Conservation (phyloP, 1,140 invertebrate species). For the Drosophila sp. region DNA sequence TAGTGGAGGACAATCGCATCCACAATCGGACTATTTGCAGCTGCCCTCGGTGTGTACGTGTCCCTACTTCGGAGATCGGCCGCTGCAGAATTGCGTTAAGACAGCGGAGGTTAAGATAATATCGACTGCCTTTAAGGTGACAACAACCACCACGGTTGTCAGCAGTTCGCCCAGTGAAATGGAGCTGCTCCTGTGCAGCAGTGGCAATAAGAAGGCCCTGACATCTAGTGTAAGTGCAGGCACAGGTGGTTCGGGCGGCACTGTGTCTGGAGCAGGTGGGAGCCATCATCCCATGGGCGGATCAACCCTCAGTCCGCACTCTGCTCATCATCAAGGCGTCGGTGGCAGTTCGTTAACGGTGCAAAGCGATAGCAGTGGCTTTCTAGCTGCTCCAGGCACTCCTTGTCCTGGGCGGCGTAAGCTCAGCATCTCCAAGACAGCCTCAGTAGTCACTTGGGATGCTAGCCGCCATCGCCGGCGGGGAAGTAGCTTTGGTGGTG, state of each 20-base stretch:
- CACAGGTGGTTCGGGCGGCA: constrained; percentile 11
- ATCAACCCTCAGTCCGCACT: constrained; percentile 49
- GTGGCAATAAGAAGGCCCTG: constrained; percentile 42
- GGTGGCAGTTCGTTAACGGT: constrained; percentile 52
- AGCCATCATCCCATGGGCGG: neutral
- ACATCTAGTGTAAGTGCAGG: constrained; percentile 59
- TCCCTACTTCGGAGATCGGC: constrained; percentile 89
- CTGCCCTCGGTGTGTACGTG: constrained; percentile 90
- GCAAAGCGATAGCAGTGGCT: constrained; percentile 55
- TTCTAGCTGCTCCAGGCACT: constrained; percentile 62
- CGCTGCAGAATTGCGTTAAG: constrained; percentile 79
- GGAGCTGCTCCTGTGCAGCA: constrained; percentile 64
- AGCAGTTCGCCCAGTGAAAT: constrained; percentile 74
- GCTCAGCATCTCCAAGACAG: constrained; percentile 78
- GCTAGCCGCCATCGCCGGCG: constrained; percentile 84
- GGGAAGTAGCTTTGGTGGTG: constrained; percentile 86
- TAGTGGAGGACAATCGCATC: constrained; percentile 34
- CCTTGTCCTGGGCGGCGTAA: constrained; percentile 67
- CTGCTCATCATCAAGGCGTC: constrained; percentile 42
- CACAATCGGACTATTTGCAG: constrained; percentile 83
- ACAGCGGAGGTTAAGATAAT: constrained; percentile 85
- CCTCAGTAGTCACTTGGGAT: constrained; percentile 86
- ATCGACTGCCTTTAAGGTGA: constrained; percentile 77
- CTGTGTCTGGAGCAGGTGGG: neutral
- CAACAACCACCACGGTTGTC: constrained; percentile 56